Evolutionary conservation across 2,888 invertebrate genomes (phyloP), one percentile per base, ranked within the genome.

Genomic region (Odontocolon sp.): DNA sequence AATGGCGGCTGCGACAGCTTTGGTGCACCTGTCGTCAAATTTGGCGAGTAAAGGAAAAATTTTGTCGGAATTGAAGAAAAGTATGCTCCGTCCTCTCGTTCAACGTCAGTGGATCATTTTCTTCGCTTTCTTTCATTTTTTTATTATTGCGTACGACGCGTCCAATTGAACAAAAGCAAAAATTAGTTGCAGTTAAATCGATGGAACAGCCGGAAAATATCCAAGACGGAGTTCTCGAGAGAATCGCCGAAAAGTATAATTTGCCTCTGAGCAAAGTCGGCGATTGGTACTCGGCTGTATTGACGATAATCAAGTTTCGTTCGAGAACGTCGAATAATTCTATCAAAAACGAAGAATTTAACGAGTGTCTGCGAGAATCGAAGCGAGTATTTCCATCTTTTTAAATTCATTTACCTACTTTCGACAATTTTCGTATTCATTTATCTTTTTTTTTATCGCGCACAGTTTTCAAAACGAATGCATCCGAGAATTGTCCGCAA

Each of bases 401-500:
- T 21, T 6, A 40, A 21, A 40, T 2, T 14, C 2, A 28, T 9
- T 31, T n/a, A n/a, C n/a, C 23, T 26, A 8, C 2, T 14, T 74
- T 2, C n/a, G 4, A 26, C 1, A 54, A 16, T 23, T 67, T 3
- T 18, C n/a, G 4, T 18, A 14, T 16, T 28, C 11, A 36, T 59
- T 16, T 26, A 61, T 74, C 63, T 47, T 16, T 54, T 57, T 8
- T 67, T 45, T 38, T 0, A 14, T 16, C 26, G 23, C 5, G 14
- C n/a, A 0, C 63, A 81, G 81, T 78, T 78, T 81, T 11, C 80
- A 81, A 26, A 75, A 77, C 38, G 92, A 91, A 42, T 92, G 92
- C 73, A 89, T 91, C 21, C 91, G 92, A 16, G 92, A 92, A 77
- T 88, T 92, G 73, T 88, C 91, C 42, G 91, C 92, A 77, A 92